phyloP scores from a whole-genome alignment of 2,888 invertebrate genomes.

The Orchesellides sinensis region DNA sequence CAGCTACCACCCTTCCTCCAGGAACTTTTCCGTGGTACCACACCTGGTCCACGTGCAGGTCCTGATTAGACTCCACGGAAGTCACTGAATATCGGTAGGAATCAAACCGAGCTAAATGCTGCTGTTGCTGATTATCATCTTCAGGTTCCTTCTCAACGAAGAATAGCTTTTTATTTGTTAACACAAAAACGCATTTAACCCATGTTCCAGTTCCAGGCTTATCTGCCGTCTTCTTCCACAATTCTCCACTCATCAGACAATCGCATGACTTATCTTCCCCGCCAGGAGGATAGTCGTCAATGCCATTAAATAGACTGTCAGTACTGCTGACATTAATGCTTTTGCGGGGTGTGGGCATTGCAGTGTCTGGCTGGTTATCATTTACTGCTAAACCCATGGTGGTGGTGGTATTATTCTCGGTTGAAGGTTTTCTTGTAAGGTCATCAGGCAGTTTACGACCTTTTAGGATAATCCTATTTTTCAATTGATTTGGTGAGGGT shows the following conservation, averaged over 20 bases:
- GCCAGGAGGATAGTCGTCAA: too few relatives aligned
- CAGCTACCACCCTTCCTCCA: conserved; percentile 85
- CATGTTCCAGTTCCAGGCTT: conserved; percentile 14
- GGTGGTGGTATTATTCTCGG: background rate
- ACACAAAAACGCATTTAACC: conserved; percentile 56
- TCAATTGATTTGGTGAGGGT: conserved; percentile 87
- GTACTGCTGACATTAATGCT: background rate
- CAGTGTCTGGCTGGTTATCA: background rate
- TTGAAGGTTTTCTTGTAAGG: background rate
- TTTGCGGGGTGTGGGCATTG: background rate
- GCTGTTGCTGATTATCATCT: background rate
- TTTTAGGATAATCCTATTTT: conserved; percentile 69
- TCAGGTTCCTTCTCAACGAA: conserved; percentile 48
- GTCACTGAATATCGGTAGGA: background rate
- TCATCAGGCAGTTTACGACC: conserved; percentile 21
- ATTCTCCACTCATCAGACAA: conserved; percentile 55
- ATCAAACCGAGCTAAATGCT: too few relatives aligned
- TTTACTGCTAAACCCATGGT: conserved; percentile 7
- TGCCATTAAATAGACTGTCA: background rate
- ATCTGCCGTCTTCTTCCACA: conserved; percentile 48
- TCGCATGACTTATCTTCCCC: conserved; percentile 31
- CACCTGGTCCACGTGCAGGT: conserved; percentile 92
- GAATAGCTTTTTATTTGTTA: conserved; percentile 50
- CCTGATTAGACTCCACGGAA: conserved; percentile 76
- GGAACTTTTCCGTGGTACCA: conserved; percentile 95